Evolutionary conservation across 2,113 vertebrate species (phyloP).

Genomic region (Eulacestoma nigropectus): DNA sequence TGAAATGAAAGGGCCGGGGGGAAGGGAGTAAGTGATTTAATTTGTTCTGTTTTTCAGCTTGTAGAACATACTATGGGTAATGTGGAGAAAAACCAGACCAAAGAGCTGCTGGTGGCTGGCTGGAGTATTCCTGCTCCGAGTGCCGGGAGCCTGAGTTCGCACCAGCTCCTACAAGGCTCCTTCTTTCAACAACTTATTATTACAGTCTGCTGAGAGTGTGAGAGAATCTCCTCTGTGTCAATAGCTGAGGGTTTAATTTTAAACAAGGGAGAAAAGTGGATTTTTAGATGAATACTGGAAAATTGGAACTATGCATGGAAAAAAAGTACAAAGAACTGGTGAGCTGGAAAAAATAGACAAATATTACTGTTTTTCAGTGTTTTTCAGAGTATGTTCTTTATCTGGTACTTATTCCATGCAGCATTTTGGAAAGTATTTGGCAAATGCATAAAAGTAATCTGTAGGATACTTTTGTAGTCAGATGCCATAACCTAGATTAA

Average conservation of each 20-base stretch:
- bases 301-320: background rate
- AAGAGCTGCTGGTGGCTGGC: background rate
- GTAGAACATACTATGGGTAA: background rate
- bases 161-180: background rate
- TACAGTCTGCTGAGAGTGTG: background rate
- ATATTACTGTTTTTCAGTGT: background rate
- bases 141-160: background rate
- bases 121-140: background rate
- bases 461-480: background rate
- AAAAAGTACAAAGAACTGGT: background rate
- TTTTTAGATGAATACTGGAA: conserved; percentile 10
- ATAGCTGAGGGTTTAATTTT: background rate
- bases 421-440: conserved; percentile 10
- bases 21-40: background rate
- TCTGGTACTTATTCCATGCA: background rate
- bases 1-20: background rate
- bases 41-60: background rate
- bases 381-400: background rate
- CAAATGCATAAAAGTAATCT: background rate
- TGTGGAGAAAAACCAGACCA: background rate
- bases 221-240: background rate
- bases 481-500: background rate
- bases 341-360: background rate
- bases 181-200: background rate
- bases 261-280: background rate